Conservation (phyloP, 2,113 vertebrate genomes). For the Macaca mulatta region DNA sequence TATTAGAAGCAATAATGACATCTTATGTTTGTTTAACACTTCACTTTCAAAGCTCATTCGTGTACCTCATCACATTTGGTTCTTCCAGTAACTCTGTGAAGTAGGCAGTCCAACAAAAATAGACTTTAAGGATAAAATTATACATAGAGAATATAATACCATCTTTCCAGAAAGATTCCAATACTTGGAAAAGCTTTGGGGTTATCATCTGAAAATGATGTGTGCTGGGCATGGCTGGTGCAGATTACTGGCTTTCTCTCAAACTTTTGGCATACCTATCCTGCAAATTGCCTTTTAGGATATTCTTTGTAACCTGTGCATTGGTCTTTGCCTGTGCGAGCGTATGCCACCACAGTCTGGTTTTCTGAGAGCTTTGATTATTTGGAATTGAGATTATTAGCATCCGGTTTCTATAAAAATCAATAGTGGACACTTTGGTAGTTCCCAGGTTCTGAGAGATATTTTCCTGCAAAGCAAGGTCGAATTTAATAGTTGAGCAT, state of each 20-base stretch:
- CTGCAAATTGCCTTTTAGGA: background rate
- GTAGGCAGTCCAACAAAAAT: background rate
- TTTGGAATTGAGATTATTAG: background rate
- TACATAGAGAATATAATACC: background rate
- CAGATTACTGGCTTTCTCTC: background rate
- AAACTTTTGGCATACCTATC: background rate
- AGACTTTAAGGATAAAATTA: background rate
- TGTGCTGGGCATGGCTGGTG: background rate
- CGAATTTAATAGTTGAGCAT: background rate
- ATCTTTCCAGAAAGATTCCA: background rate
- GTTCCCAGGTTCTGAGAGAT: background rate
- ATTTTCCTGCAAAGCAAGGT: conserved; percentile 25
- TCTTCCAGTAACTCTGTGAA: conserved; percentile 15
- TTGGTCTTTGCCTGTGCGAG: background rate
- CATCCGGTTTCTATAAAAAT: background rate
- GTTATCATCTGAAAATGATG: background rate
- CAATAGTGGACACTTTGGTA: background rate
- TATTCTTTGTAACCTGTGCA: background rate
- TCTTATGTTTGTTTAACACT: background rate
- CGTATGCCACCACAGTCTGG: background rate
- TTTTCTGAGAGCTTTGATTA: conserved; percentile 22
- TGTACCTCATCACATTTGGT: background rate
- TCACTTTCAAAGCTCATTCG: background rate
- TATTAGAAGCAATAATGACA: background rate
- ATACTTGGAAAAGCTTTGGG: background rate